A percentile compares a stretch with the other conserved stretches of the same genome.
Evolutionary conservation across 2,888 invertebrate species (phyloP).

Genomic region (Eupithecia pulchellata): DNA sequence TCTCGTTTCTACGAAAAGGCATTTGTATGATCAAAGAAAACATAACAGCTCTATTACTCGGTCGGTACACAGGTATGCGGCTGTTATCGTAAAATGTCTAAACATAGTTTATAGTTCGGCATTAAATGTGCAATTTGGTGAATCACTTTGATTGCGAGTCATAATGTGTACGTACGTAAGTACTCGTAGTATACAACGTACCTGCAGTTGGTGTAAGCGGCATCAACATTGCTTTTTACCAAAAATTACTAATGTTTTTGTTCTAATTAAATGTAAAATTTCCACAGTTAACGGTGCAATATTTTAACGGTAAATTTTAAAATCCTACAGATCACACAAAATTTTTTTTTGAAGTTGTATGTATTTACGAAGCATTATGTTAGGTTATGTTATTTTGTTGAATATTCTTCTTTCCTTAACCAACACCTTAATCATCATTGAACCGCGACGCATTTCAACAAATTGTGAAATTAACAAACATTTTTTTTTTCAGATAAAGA

Average conservation of each 20-base stretch:
- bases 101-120: constrained; percentile 19
- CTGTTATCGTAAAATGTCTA: constrained; percentile 19
- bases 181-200: background rate
- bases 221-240: background rate
- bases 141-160: constrained; percentile 13
- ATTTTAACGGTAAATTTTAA: background rate
- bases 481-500: too few relatives aligned
- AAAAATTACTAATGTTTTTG: background rate
- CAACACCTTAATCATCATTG: background rate
- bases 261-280: background rate
- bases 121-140: constrained; percentile 21
- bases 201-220: background rate
- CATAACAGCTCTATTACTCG: background rate
- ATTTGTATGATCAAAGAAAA: constrained; percentile 7
- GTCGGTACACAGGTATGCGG: constrained; percentile 11
- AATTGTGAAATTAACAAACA: too few relatives aligned
- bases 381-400: background rate
- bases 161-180: background rate
- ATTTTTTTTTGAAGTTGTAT: background rate
- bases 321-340: background rate
- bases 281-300: background rate
- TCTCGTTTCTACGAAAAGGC: background rate
- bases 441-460: background rate
- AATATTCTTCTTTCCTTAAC: background rate
- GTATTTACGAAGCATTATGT: too few relatives aligned